Percentiles rank a stretch among this genome's conserved stretches.
Conservation (phyloP, 2,888 invertebrate species). For the Sinohyriopsis cumingii region DNA sequence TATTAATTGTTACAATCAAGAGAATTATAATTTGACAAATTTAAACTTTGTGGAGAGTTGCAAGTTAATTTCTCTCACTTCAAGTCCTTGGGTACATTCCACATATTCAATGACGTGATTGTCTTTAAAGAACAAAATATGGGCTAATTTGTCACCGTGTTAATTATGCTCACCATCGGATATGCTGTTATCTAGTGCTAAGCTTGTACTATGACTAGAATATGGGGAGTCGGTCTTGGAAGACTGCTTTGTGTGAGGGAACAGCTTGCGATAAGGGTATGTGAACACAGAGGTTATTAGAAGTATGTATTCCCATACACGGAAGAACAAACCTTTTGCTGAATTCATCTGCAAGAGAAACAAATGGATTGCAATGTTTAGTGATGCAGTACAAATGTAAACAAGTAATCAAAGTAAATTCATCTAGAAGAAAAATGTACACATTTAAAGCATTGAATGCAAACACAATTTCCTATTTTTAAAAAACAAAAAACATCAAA, state of each 20-base stretch:
- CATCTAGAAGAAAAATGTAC: neutral
- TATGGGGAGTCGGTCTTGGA: constrained; percentile 24
- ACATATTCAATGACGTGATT: too few species aligned
- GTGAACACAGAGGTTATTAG: constrained; percentile 41
- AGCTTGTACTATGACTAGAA: constrained; percentile 18
- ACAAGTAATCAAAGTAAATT: neutral
- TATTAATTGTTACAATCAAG: too few species aligned
- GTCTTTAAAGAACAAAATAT: too few species aligned
- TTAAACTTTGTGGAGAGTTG: neutral
- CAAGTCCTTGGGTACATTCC: too few species aligned
- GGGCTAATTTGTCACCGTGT: too few species aligned
- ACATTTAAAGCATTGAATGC: neutral
- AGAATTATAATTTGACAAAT: neutral
- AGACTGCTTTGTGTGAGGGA: constrained; percentile 16
- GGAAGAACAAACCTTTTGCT: constrained; percentile 39
- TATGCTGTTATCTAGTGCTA: constrained; percentile 56
- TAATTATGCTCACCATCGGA: constrained; percentile 57
- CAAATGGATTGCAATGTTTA: neutral
- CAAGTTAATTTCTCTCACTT: too few species aligned
- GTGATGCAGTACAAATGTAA: too few species aligned
- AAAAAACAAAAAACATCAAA: too few species aligned
- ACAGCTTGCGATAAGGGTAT: constrained; percentile 28
- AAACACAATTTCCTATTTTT: too few species aligned
- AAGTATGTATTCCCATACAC: constrained; percentile 44
- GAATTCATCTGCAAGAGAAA: constrained; percentile 43